Percentiles rank a stretch among this genome's conserved stretches.
phyloP scores from a whole-genome alignment of 1,140 invertebrate genomes.

The Melitaea cinxia region DNA sequence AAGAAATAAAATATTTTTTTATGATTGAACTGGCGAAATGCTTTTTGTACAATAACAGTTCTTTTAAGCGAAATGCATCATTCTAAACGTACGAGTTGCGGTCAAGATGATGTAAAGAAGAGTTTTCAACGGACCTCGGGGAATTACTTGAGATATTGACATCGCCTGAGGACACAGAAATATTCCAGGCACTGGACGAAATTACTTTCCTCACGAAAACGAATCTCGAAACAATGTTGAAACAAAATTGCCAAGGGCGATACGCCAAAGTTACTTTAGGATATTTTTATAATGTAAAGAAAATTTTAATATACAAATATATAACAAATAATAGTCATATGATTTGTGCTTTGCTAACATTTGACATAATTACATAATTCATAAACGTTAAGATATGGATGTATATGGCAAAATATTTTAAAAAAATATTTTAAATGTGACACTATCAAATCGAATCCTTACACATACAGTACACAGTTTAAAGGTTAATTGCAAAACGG shows the following conservation, averaged over 20 bases:
- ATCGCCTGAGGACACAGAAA: slow-evolving; percentile 13
- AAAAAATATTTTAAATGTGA: no score
- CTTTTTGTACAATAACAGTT: background rate
- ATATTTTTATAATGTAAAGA: background rate
- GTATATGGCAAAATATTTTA: no score
- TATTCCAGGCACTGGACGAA: slow-evolving; percentile 20
- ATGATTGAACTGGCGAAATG: no score
- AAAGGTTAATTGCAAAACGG: no score
- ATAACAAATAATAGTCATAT: background rate
- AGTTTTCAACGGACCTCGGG: slow-evolving; percentile 18
- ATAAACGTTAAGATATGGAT: no score
- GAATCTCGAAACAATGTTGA: slow-evolving; percentile 14
- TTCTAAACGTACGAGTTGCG: slow-evolving; percentile 9
- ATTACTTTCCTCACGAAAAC: slow-evolving; percentile 24
- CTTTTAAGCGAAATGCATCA: slow-evolving; percentile 6
- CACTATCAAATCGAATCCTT: no score
- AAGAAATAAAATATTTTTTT: no score
- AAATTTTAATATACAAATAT: background rate
- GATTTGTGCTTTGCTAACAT: no score
- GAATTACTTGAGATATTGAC: slow-evolving; percentile 23
- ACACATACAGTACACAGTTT: no score
- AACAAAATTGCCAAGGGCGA: slow-evolving; percentile 8
- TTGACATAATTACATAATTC: no score
- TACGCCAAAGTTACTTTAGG: slow-evolving; percentile 7
- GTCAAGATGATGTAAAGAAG: slow-evolving; percentile 20